Percentiles rank a stretch among this genome's conserved stretches.
These are phyloP conservation scores for Brachypalpus laphriformis DNA, from an alignment of 2,888 invertebrate species.

Conservation along the genomic window DNA sequence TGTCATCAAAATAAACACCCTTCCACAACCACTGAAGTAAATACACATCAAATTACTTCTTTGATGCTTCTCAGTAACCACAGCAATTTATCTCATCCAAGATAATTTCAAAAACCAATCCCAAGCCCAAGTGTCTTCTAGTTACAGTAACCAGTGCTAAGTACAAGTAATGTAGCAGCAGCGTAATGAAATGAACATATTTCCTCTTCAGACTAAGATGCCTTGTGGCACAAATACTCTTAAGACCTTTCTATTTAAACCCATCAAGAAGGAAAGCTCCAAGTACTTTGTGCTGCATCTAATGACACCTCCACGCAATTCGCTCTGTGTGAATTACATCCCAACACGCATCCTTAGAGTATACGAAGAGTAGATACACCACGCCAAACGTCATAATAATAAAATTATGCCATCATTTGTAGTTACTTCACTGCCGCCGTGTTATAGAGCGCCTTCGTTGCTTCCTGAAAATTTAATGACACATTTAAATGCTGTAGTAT, in stretches of 20 bases:
- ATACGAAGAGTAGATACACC: background rate
- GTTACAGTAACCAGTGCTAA: conserved; percentile 29
- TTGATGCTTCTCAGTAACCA: background rate
- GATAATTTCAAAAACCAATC: conserved; percentile 10
- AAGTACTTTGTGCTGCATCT: conserved; percentile 38
- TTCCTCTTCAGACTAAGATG: conserved; percentile 44
- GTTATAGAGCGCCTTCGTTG: background rate
- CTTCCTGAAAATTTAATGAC: conserved; percentile 69
- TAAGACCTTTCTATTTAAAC: background rate
- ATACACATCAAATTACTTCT: conserved; percentile 5
- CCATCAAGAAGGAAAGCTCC: background rate
- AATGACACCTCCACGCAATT: conserved; percentile 55
- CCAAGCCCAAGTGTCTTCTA: background rate
- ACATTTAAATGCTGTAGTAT: conserved; percentile 54
- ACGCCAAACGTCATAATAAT: conserved; percentile 50
- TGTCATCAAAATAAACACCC: background rate
- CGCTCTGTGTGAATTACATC: conserved; percentile 20
- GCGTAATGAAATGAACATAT: conserved; percentile 52
- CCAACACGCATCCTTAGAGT: background rate
- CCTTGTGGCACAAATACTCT: conserved; percentile 22
- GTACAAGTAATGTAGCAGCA: conserved; percentile 31
- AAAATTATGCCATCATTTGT: conserved; percentile 66
- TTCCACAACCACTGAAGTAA: background rate
- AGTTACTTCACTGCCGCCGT: conserved; percentile 8
- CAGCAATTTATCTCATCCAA: conserved; percentile 18